Percentiles rank a stretch among this genome's conserved stretches.
Conservation (phyloP, 2,888 invertebrate species). For the Rutpela maculata region DNA sequence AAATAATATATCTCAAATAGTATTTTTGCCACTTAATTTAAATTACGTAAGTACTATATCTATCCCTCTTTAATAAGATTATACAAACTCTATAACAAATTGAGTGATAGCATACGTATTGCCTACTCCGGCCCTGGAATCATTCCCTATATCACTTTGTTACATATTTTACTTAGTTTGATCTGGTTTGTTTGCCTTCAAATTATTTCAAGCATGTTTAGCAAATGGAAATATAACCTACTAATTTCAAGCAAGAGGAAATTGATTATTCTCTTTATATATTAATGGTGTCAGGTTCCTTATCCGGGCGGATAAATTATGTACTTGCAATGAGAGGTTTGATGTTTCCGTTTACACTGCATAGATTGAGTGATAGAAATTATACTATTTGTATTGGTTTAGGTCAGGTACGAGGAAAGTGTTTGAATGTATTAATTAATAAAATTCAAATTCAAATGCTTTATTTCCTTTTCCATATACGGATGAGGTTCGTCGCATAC, state of each 20-base stretch:
- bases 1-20: no score
- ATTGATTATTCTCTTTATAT: conserved; percentile 27
- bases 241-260: conserved; percentile 42
- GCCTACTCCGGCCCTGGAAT: conserved; percentile 36
- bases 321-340: background rate
- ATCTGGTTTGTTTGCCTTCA: conserved; percentile 53
- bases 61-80: no score
- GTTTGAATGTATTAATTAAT: no score
- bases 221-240: conserved; percentile 47
- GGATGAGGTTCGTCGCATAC: no score
- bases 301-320: background rate
- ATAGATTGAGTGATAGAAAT: background rate
- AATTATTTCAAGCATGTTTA: conserved; percentile 55
- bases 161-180: conserved; percentile 60
- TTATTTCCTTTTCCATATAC: no score
- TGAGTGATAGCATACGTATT: background rate
- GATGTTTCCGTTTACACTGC: background rate
- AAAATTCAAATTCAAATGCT: no score
- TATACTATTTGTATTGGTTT: no score
- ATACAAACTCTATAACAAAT: no score
- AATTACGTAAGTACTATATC: no score
- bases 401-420: no score
- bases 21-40: no score
- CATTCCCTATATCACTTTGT: conserved; percentile 59
- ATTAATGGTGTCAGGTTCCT: conserved; percentile 10